A percentile compares a stretch with the other conserved stretches of the same genome.
Conservation (phyloP, 2,797 vertebrate species). For the Nyctibius grandis region DNA sequence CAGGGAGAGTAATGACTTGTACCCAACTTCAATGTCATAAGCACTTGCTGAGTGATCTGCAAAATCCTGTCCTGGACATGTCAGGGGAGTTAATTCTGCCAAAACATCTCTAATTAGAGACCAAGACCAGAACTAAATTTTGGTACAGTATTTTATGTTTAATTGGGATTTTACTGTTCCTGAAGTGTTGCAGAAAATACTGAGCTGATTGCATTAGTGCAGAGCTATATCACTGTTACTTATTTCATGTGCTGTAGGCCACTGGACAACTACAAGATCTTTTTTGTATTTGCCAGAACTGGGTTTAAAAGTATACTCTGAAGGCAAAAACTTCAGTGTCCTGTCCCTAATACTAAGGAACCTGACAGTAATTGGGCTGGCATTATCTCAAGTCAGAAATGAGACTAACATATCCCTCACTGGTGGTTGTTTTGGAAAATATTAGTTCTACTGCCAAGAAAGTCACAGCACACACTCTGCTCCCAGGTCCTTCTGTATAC, state of each 20-base stretch:
- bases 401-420: not conserved
- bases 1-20: not conserved
- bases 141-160: not conserved
- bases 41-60: not conserved
- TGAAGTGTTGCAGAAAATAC: not conserved
- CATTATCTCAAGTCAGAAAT: not conserved
- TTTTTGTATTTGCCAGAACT: not conserved
- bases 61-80: not conserved
- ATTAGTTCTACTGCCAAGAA: not conserved
- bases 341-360: not conserved
- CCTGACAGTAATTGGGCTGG: not conserved
- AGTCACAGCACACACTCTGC: not conserved
- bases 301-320: not conserved
- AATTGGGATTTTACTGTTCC: not conserved
- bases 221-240: not conserved
- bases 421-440: not conserved
- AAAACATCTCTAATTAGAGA: not conserved
- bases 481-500: not conserved
- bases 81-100: not conserved
- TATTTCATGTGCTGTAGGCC: not conserved
- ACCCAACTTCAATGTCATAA: not conserved
- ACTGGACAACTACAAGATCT: not conserved
- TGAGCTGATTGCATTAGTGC: not conserved
- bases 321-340: not conserved
- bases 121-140: not conserved